Evolutionary conservation across 2,888 invertebrate species (phyloP).

Genomic region (Nebria salina): DNA sequence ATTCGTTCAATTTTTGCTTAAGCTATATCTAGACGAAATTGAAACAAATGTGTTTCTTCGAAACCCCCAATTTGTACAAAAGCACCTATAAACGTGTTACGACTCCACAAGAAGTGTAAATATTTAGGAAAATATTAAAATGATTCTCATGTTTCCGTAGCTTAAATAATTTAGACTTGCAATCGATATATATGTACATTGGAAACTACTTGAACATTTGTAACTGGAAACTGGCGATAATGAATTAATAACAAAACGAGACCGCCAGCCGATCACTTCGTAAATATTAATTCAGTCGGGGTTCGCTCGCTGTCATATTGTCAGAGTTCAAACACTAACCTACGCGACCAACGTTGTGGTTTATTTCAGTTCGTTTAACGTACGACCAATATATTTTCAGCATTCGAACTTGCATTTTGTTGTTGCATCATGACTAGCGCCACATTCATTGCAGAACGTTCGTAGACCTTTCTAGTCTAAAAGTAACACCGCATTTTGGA

Average conservation of each 20-base stretch:
- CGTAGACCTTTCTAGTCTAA: constrained; percentile 20
- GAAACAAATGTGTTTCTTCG: no score
- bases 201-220: constrained; percentile 14
- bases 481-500: constrained; percentile 16
- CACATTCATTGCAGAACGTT: constrained; percentile 5
- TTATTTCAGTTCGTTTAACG: constrained; percentile 37
- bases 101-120: not conserved
- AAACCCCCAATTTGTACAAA: no score
- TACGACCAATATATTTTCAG: constrained; percentile 24
- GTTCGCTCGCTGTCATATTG: not conserved
- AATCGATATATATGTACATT: not conserved
- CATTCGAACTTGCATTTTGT: not conserved
- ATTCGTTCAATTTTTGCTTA: not conserved
- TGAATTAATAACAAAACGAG: constrained; percentile 30
- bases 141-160: not conserved
- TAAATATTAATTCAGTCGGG: constrained; percentile 35
- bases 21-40: no score
- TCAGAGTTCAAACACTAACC: not conserved
- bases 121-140: not conserved
- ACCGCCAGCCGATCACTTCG: constrained; percentile 23
- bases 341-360: not conserved
- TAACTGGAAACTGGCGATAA: constrained; percentile 17
- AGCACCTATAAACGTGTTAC: not conserved
- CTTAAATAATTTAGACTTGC: not conserved
- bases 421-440: constrained; percentile 1